Base-by-base conservation (phyloP, 2,888 invertebrate genomes). In the Nemoura dubitans region DNA sequence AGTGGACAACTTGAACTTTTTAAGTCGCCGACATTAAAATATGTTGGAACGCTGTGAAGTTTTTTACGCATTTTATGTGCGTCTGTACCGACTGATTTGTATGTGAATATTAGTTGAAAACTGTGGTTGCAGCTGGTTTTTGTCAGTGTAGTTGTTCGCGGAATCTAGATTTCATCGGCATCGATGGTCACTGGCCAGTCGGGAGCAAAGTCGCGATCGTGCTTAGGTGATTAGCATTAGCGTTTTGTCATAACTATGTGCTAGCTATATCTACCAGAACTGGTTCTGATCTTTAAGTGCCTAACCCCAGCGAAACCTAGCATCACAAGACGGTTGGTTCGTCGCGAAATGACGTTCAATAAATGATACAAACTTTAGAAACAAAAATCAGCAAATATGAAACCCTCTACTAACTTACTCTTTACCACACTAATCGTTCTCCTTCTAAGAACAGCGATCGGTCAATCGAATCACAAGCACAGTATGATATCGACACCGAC, bases 151-250 rank as follows among this genome's bases (percentile, higher is more conserved):
- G 2, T 59, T 59, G 59, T 59, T 59, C 59, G 59, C 59, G 21
- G 59, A 59, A 59, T 59, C 59, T 59, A 59, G 59, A 59, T 59
- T 59, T 59, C 59, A 59, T 59, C 59, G 59, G 59, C 21, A 59
- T 59, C 59, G 59, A 59, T 59, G 21, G 59, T 59, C 59, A 59
- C 36, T 36, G 36, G 36, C 10, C 36, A 36, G 36, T 36, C 3
- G 59, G 21, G 59, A 59, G 59, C 59, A 59, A 59, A 59, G 59
- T 59, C 59, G 59, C 59, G 59, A 21, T 59, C 59, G 59, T 59
- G 59, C 59, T 21, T 10, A 59, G 59, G 59, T 59, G 59, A 59
- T 59, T 59, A 59, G 59, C 59, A 59, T 59, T 59, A 59, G 59
- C 10, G 59, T 59, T 59, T 59, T 59, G 59, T 59, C 59, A 59